These are phyloP conservation scores for Ibidorhyncha struthersii DNA, from an alignment of 2,113 vertebrate species.

Conservation along the genomic window DNA sequence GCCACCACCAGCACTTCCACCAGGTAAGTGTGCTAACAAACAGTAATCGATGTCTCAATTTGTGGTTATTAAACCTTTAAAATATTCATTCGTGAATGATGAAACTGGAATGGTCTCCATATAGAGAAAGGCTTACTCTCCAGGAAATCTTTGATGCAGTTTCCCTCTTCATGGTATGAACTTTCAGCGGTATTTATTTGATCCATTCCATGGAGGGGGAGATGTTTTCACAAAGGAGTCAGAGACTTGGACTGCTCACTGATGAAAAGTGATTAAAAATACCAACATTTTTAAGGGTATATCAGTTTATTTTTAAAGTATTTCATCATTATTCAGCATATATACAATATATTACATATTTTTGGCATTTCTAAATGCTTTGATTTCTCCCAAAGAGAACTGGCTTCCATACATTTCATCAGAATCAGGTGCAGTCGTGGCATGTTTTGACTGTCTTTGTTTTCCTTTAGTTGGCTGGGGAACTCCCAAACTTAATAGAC, in stretches of 20 bases:
- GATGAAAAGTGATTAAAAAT: neutral
- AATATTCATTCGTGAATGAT: neutral
- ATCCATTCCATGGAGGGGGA: rapidly evolving
- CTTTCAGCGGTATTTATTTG: neutral
- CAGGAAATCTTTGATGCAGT: neutral
- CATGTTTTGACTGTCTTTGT: conserved; percentile 68
- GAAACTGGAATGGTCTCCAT: neutral
- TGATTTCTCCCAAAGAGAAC: neutral
- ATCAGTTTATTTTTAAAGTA: neutral
- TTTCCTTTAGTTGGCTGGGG: conserved; percentile 82
- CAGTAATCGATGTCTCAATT: neutral
- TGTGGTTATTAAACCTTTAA: neutral
- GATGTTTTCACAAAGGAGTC: neutral
- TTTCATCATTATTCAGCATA: neutral
- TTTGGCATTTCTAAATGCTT: neutral
- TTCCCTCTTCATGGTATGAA: neutral
- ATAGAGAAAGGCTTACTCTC: neutral
- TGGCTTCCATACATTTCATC: neutral
- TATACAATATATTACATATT: neutral
- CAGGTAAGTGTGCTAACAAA: conserved; percentile 64
- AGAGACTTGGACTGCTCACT: neutral
- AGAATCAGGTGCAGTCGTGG: neutral
- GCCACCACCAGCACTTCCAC: conserved; percentile 65
- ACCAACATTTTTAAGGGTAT: neutral
- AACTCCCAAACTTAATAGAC: conserved; percentile 82